Base-by-base conservation (phyloP, 2,888 invertebrate species). In the Arenicola marina region DNA sequence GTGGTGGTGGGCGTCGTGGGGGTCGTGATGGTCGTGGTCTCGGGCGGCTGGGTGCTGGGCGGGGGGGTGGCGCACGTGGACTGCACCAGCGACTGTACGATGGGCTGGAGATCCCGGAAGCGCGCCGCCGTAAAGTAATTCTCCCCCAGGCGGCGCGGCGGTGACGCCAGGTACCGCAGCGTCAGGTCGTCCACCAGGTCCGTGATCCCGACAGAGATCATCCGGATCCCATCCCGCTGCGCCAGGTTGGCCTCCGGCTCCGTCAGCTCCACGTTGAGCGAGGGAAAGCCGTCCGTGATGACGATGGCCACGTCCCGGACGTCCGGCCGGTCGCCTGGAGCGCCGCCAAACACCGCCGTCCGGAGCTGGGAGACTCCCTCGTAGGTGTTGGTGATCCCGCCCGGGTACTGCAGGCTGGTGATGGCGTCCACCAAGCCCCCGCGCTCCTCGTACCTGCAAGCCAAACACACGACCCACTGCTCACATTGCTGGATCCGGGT, bases 331-430 rank as follows among this genome's bases (percentile, higher is more conserved):
- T 48, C 26, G 7, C 28, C 21, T 4, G 26, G 15, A 7, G 53
- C 7, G 4, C 11, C 15, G 15, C 11, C 21, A 21, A 53, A 29
- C 7, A 53, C 7, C 28, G 26, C 7, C 15, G 32, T 53, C 7
- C 53, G 28, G 28, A 31, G 15, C 26, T n/a, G 26, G 26, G 11
- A 24, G 7, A 48, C 18, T 11, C n/a, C 48, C 26, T 24, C 48
- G 48, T 48, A 48, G 18, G 48, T 48, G 48, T 48, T 24, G 18
- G 48, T 48, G 48, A n/a, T 48, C 7, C 48, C 48, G 48, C 26
- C 48, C 7, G 48, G 48, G 26, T 48, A 48, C 48, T 11, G 7
- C 18, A 48, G 48, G 48, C 26, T 24, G 7, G 11, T 24, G 26
- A 48, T 48, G 26, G 48, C 48, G n/a, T n/a, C n/a, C n/a, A n/a